Base-by-base conservation (phyloP, 2,797 vertebrate species). In the Brachyalestes nurse region DNA sequence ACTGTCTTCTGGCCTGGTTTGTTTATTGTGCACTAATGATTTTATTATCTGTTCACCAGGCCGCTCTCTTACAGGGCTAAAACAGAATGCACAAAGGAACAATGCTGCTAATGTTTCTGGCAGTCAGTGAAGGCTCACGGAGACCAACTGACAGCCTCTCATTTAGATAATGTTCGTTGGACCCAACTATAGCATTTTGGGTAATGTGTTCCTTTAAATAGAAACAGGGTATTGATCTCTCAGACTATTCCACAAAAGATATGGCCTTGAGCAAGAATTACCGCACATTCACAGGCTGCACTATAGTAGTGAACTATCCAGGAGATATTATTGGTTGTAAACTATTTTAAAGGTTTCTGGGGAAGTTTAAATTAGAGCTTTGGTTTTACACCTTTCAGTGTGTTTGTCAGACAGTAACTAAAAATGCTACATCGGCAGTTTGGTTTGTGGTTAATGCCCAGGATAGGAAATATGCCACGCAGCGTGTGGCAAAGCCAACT, bases 391-490 rank as follows among this genome's bases (percentile, higher is more conserved):
- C 19, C 13, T 62, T 13, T 61, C 57, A 28, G 16, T 70, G 57
- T 14, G 28, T 5, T 64, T n/a, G 14, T 28, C n/a, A 53, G 28
- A 70, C 60, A 64, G 17, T n/a, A 61, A 19, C 38, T 40, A 57
- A 19, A 65, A 57, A 77, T 60, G n/a, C 1, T 25, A 16, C 28
- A 57, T 9, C 8, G 10, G 0, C 25, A 61, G 45, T 47, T 72
- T 40, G 42, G 49, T 51, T 65, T 77, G 70, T 75, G 80, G 74
- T n/a, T 66, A 17, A 64, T 72, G 60, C 47, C 47, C 62, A 55
- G 72, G 47, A 62, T 61, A 78, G 78, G 70, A 58, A 80, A 66
- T 73, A 10, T 80, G 69, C 72, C 62, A 78, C 49, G 53, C 67
- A 69, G 75, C 65, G 75, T 64, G 72, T 38, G 61, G 38, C 47